These are phyloP conservation scores for Spilosoma lubricipeda DNA, from an alignment of 2,888 invertebrate species.

Conservation along the genomic window DNA sequence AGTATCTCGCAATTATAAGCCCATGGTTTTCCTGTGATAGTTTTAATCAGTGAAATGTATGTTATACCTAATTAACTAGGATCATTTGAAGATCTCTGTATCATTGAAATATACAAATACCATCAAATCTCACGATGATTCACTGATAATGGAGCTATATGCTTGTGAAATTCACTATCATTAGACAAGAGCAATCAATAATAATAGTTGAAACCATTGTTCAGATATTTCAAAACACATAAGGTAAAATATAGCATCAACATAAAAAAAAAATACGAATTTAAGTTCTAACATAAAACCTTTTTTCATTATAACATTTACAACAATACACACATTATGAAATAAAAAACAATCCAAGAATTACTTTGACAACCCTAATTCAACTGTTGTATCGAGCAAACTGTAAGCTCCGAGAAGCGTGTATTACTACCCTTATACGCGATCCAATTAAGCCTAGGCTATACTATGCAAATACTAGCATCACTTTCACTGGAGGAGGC, in stretches of 20 bases:
- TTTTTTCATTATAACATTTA: not conserved
- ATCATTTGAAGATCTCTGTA: too few species aligned
- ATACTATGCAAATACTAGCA: constrained; percentile 70
- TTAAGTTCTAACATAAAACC: not conserved
- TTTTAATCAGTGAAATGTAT: not conserved
- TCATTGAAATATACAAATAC: too few species aligned
- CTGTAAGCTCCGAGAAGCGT: constrained; percentile 64
- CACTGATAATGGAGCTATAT: too few species aligned
- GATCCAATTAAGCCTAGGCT: constrained; percentile 78
- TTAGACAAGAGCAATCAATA: too few species aligned
- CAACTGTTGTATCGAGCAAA: constrained; percentile 58
- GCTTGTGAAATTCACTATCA: too few species aligned
- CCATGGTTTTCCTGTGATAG: too few species aligned
- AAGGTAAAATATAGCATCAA: not conserved
- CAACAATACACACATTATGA: not conserved
- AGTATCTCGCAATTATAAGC: too few species aligned
- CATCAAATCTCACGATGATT: too few species aligned
- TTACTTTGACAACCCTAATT: constrained; percentile 63
- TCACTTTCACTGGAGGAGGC: constrained; percentile 31
- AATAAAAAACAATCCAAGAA: not conserved
- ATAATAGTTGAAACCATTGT: too few species aligned
- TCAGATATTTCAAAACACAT: not conserved
- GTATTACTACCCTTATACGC: constrained; percentile 71
- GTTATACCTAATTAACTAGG: too few species aligned
- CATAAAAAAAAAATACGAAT: not conserved